Conservation (phyloP, 2,113 vertebrate genomes). For the Grallaria varia region DNA sequence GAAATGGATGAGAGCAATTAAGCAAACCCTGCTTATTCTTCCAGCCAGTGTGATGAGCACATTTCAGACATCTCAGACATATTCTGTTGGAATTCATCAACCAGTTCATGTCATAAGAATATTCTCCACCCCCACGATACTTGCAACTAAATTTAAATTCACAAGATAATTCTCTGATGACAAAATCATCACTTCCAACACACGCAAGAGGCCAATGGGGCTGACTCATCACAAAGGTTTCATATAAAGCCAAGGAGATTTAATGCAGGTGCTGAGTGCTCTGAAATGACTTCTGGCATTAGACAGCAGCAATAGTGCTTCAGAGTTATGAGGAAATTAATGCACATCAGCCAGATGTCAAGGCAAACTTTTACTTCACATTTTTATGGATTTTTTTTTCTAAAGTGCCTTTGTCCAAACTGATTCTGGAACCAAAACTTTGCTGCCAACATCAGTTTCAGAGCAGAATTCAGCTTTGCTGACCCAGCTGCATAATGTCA, state of each 20-base stretch:
- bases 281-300: not conserved
- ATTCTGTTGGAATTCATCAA: not conserved
- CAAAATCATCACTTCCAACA: not conserved
- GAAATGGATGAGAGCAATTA: not conserved
- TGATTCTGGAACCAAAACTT: not conserved
- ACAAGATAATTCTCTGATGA: not conserved
- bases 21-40: not conserved
- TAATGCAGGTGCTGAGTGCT: not conserved
- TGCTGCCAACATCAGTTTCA: not conserved
- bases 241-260: not conserved
- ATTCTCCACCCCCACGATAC: not conserved
- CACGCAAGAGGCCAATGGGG: not conserved
- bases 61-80: not conserved
- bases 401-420: not conserved
- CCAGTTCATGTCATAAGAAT: not conserved
- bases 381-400: not conserved
- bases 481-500: not conserved
- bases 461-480: not conserved
- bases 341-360: not conserved
- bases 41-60: not conserved
- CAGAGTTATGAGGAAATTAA: not conserved
- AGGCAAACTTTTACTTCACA: not conserved
- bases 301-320: not conserved
- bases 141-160: not conserved
- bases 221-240: constrained; percentile 21